Percentiles rank a stretch among this genome's conserved stretches.
phyloP scores from a whole-genome alignment of 1,140 invertebrate species.

The Phthorimaea operculella region DNA sequence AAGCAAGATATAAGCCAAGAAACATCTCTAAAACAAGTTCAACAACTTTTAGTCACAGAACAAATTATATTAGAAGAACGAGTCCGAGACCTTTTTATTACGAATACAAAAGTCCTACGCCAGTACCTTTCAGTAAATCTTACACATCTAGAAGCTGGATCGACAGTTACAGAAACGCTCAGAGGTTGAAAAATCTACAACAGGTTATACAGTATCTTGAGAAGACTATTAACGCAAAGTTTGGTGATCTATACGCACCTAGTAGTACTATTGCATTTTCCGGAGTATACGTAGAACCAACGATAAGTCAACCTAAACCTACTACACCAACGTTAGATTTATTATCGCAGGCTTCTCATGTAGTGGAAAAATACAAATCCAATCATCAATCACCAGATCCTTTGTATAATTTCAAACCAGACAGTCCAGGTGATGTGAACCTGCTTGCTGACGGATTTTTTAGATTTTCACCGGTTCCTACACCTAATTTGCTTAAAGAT shows the following conservation, averaged over 20 bases:
- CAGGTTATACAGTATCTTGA: conserved; percentile 59
- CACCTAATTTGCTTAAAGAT: conserved; percentile 15
- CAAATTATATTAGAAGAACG: conserved; percentile 34
- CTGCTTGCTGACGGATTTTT: conserved; percentile 55
- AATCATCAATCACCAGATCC: conserved; percentile 46
- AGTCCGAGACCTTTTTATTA: conserved; percentile 54
- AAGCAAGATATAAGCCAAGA: conserved; percentile 16
- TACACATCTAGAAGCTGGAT: conserved; percentile 44
- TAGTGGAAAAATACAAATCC: conserved; percentile 19
- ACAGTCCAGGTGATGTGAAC: conserved; percentile 59
- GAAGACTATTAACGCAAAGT: conserved; percentile 53
- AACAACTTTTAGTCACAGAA: conserved; percentile 12
- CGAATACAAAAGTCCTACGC: conserved; percentile 49
- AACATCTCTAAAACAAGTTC: not conserved
- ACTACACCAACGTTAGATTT: conserved; percentile 13
- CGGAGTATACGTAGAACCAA: conserved; percentile 44
- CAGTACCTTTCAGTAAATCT: conserved; percentile 49
- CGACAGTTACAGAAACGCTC: conserved; percentile 54
- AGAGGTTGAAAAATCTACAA: conserved; percentile 56
- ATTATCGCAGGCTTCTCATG: conserved; percentile 21
- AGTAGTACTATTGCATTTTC: conserved; percentile 47
- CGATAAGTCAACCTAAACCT: conserved; percentile 12
- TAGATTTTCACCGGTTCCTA: conserved; percentile 39
- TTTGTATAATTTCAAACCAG: conserved; percentile 54
- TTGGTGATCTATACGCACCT: conserved; percentile 38